Conservation (phyloP, 2,797 vertebrate species). For the Chlorospingus flavigularis region DNA sequence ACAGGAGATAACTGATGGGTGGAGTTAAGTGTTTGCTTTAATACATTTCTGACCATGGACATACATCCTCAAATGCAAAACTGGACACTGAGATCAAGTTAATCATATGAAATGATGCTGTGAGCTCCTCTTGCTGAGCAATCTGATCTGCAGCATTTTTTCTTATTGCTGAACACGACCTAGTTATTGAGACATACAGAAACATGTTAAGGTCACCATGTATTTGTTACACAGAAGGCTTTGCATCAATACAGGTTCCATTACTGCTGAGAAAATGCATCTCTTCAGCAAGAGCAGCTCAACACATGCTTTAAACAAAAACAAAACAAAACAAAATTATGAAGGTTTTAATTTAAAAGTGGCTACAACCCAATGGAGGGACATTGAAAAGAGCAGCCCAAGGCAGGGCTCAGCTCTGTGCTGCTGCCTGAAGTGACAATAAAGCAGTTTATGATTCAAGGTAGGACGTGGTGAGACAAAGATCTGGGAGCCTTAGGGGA, state of each 20-base stretch:
- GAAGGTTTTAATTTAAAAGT: neutral
- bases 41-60: neutral
- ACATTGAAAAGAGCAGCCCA: neutral
- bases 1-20: neutral
- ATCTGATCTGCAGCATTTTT: neutral
- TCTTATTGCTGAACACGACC: neutral
- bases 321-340: accelerated
- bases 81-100: neutral
- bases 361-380: neutral
- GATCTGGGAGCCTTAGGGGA: neutral
- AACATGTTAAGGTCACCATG: neutral
- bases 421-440: neutral
- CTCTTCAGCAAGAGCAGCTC: neutral
- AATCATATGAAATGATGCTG: neutral
- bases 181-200: neutral
- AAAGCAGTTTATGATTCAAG: neutral
- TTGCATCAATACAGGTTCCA: neutral
- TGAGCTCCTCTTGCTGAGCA: neutral
- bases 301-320: neutral
- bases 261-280: neutral
- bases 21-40: neutral
- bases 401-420: neutral
- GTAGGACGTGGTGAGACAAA: neutral
- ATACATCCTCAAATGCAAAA: neutral
- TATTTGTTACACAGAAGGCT: neutral